A percentile compares a stretch with the other conserved stretches of the same genome.
phyloP scores from a whole-genome alignment of 2,113 vertebrate species.

The Oreochromis spilurus region DNA sequence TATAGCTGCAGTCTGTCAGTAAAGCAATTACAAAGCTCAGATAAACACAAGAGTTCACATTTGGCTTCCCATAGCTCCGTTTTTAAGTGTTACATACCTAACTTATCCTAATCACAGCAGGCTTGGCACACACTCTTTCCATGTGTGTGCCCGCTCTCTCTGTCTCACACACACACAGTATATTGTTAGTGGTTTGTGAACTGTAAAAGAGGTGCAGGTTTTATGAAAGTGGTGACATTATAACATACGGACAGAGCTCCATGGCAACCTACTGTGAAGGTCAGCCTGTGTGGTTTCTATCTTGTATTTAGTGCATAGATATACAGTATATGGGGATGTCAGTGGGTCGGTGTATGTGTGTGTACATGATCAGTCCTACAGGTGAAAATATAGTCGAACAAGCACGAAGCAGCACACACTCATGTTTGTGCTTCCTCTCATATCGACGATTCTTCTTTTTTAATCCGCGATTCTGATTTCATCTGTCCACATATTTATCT shows the following conservation, averaged over 20 bases:
- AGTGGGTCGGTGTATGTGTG: not conserved
- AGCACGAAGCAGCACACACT: not conserved
- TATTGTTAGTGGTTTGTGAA: constrained; percentile 37
- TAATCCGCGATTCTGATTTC: not conserved
- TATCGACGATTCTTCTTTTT: not conserved
- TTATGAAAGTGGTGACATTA: constrained; percentile 65
- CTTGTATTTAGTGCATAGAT: not conserved
- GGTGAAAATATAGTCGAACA: not conserved
- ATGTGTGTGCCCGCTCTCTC: not conserved
- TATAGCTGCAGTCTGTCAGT: constrained; percentile 25
- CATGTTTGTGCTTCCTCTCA: not conserved
- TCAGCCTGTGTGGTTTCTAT: constrained; percentile 24
- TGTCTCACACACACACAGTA: not conserved
- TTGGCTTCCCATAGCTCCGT: constrained; percentile 2
- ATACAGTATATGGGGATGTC: not conserved
- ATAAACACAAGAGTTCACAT: constrained; percentile 16
- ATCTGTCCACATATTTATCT: constrained; percentile 8
- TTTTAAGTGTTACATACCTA: constrained; percentile 9
- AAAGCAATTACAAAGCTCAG: not conserved
- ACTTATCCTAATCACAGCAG: not conserved
- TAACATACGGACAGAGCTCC: constrained; percentile 49
- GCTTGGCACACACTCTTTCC: not conserved
- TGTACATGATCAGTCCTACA: not conserved
- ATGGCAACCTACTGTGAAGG: constrained; percentile 58
- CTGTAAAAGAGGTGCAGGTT: constrained; percentile 52